Evolutionary conservation across 2,888 invertebrate genomes (phyloP).

Genomic region (Rosalia funebris): DNA sequence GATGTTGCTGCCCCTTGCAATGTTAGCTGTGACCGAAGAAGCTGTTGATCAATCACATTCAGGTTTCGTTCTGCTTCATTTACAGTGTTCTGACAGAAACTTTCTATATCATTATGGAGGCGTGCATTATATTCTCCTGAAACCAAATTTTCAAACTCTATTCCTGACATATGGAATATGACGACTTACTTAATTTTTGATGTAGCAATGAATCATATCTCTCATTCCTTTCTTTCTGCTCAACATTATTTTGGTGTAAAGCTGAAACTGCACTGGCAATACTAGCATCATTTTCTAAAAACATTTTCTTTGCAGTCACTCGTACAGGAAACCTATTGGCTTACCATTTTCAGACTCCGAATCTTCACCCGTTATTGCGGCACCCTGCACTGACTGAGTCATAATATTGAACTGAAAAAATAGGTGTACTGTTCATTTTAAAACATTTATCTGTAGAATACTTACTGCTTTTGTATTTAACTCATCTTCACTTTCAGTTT

Average conservation of each 20-base stretch:
- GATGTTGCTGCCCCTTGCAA: slow-evolving; percentile 59
- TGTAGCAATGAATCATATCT: slow-evolving; percentile 54
- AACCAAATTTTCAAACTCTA: slow-evolving; percentile 31
- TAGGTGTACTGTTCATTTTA: slow-evolving; percentile 1
- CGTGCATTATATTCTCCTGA: slow-evolving; percentile 58
- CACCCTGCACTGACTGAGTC: slow-evolving; percentile 55
- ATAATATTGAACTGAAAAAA: slow-evolving; percentile 38
- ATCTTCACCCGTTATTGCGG: slow-evolving; percentile 60
- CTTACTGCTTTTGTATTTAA: slow-evolving; percentile 32
- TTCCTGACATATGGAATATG: background rate
- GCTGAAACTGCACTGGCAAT: slow-evolving; percentile 56
- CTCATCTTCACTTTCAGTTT: slow-evolving; percentile 63
- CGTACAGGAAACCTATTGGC: no score
- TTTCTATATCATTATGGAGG: slow-evolving; percentile 53
- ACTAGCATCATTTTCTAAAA: slow-evolving; percentile 53
- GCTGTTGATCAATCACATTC: slow-evolving; percentile 56
- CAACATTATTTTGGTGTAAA: slow-evolving; percentile 37
- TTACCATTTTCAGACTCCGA: slow-evolving; percentile 61
- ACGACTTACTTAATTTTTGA: slow-evolving; percentile 55
- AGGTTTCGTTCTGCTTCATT: slow-evolving; percentile 56
- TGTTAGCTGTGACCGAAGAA: slow-evolving; percentile 60
- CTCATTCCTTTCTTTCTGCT: slow-evolving; percentile 27
- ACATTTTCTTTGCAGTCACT: slow-evolving; percentile 17
- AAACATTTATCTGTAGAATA: background rate
- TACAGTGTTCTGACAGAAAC: slow-evolving; percentile 49